Evolutionary conservation across 2,888 invertebrate genomes (phyloP), one percentile per base, ranked within the genome.

Genomic region (Drosophila merina): DNA sequence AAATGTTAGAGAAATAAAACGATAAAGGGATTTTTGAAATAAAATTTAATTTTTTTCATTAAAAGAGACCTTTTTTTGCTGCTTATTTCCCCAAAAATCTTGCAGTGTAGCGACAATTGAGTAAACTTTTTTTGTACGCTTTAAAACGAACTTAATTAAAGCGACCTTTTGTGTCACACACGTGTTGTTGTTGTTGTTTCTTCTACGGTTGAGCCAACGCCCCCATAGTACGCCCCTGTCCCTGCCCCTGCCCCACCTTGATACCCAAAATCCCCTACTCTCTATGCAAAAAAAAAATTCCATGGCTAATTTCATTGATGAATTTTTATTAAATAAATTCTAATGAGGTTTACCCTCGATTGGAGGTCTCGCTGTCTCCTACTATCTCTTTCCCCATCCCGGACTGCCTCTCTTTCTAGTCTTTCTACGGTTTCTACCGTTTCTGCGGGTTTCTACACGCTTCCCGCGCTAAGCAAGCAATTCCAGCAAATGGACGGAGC

Each of bases 241-340:
- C 20, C 20, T 20, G 20, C 20, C 20, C 20, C 20, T 20, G 20
- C 20, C 20, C 20, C 20, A 20, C 20, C 20, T 20, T 20, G 20
- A 20, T 20, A 20, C 20, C 20, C 20, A 20, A 20, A 8, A 6
- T 6, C 28, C 28, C 28, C 31, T 30, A 10, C 14, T 56, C 49
- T 40, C 9, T 28, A 28, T 28, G 28, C 7, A 33, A 33, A 33
- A 33, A 38, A 38, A 66, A 63, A 44, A 64, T 64, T 64, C 64
- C 64, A 71, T 74, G 75, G 75, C 86, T 86, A 81, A 84, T 84
- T 88, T 83, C 88, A 88, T 84, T 88, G 89, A 88, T 88, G 86
- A 88, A 86, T 77, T 88, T 88, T 84, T 88, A 88, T 88, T 88
- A 74, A 84, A 84, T 88, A 88, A 84, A 88, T 88, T 84, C 85